Percentiles rank a stretch among this genome's conserved stretches.
phyloP scores from a whole-genome alignment of 2,797 vertebrate genomes.

The Tangara arthus region DNA sequence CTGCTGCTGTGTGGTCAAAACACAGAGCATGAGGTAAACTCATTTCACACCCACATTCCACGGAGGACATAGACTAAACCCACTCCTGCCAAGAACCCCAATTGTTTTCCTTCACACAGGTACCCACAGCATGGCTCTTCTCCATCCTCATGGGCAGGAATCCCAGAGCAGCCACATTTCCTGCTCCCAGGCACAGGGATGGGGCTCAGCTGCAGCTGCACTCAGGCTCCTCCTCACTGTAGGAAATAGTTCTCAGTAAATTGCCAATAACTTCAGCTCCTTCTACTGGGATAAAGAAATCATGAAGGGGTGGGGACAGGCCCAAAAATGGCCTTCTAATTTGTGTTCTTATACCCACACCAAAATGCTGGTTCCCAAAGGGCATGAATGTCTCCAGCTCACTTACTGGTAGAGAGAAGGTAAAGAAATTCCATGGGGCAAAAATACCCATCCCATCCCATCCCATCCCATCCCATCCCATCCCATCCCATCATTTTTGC shows the following conservation, averaged over 20 bases:
- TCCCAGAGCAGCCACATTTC: not conserved
- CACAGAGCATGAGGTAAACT: not conserved
- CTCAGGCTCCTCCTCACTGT: not conserved
- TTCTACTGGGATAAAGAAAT: not conserved
- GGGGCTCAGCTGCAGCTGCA: not conserved
- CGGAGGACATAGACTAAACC: not conserved
- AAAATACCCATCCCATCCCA: not conserved
- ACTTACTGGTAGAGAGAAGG: not conserved
- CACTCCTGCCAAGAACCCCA: not conserved
- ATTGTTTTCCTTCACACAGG: not conserved
- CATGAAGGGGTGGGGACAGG: not conserved
- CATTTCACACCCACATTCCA: not conserved
- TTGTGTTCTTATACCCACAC: not conserved
- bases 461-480: not conserved
- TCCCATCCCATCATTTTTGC: not conserved
- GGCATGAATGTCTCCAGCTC: not conserved
- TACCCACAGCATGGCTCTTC: not conserved
- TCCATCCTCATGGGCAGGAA: not conserved
- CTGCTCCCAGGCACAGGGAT: not conserved
- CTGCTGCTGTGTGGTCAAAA: not conserved
- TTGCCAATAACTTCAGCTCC: not conserved
- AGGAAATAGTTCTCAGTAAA: not conserved
- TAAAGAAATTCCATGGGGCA: not conserved
- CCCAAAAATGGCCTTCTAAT: not conserved
- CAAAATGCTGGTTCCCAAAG: not conserved